Evolutionary conservation across 2,797 vertebrate species (phyloP), one percentile per base, ranked within the genome.

Genomic region (Syngnathus acus): DNA sequence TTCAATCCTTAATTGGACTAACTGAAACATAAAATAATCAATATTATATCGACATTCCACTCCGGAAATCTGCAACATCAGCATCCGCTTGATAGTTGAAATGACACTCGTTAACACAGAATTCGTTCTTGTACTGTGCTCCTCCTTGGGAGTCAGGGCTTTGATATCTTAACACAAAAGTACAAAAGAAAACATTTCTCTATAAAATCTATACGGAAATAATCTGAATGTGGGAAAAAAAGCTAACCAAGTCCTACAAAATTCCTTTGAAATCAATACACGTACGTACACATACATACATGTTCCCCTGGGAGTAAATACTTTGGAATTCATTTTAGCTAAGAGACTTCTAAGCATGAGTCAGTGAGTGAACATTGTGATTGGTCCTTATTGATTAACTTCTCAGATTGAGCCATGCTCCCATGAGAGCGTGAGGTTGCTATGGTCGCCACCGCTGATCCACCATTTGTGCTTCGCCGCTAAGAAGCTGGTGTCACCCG

Each of bases 381-480:
- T 9, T 21, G 37, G 38, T 40, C 17, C 9, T n/a, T 7, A n/a
- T 60, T 3, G 55, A 32, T 6, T 48, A 48, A 17, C 16, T 48
- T 23, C 16, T 63, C 45, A 51, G 5, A 64, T 6, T 21, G 26
- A 51, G 47, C 47, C 32, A 11, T 14, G 21, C 4, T 64, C 66
- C 43, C 40, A 72, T 17, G 58, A 51, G 62, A 45, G 23, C 21
- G 21, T 17, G 6, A 62, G 39, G 62, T 66, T 73, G 62, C 66
- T 74, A 72, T 65, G 45, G 61, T 83, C 75, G 55, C 77, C 60
- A 17, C 68, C 54, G 67, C 65, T 42, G 6, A 74, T 69, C 74
- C 65, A 69, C 58, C 60, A 26, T 45, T 40, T 62, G 68, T 26
- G 69, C 68, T 75, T 75, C 60, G 23, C 37, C 0, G 70, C 61